phyloP scores from a whole-genome alignment of 2,888 invertebrate species.

The Amphipyra tragopoginis region DNA sequence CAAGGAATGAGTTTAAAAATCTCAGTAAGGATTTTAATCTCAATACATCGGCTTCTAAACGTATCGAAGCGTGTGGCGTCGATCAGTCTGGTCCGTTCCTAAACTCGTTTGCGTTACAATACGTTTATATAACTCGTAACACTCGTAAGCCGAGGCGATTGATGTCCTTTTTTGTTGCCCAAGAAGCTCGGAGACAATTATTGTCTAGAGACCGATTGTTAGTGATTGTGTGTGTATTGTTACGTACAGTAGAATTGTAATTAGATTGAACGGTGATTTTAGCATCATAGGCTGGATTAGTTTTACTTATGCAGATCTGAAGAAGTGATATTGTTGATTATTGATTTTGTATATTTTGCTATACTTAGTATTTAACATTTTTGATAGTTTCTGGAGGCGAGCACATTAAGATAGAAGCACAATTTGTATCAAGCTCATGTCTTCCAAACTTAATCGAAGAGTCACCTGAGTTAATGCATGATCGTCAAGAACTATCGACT shows the following conservation, averaged over 20 bases:
- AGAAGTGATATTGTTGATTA: too few relatives aligned
- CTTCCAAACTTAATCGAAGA: too few relatives aligned
- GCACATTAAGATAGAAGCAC: too few relatives aligned
- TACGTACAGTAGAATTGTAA: conserved; percentile 3
- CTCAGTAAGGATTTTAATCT: conserved; percentile 1
- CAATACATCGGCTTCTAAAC: conserved; percentile 24
- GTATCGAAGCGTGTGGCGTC: conserved; percentile 49
- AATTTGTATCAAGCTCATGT: too few relatives aligned
- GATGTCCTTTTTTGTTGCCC: conserved; percentile 64
- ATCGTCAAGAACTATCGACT: too few relatives aligned
- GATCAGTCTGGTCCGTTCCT: conserved; percentile 51
- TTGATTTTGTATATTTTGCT: too few relatives aligned
- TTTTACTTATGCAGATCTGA: too few relatives aligned
- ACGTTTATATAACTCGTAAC: conserved; percentile 61
- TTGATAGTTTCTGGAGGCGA: too few relatives aligned
- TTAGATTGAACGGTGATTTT: background rate
- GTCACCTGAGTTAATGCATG: too few relatives aligned
- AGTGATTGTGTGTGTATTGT: conserved; percentile 24
- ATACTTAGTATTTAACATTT: too few relatives aligned
- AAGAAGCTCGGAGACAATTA: conserved; percentile 41
- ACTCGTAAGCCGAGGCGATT: conserved; percentile 65
- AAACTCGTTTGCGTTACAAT: conserved; percentile 58
- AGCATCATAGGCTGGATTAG: too few relatives aligned
- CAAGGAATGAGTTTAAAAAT: too few relatives aligned
- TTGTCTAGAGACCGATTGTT: conserved; percentile 34